Evolutionary conservation across 1,140 invertebrate genomes (phyloP).

Genomic region (Geopemphigus sp.): DNA sequence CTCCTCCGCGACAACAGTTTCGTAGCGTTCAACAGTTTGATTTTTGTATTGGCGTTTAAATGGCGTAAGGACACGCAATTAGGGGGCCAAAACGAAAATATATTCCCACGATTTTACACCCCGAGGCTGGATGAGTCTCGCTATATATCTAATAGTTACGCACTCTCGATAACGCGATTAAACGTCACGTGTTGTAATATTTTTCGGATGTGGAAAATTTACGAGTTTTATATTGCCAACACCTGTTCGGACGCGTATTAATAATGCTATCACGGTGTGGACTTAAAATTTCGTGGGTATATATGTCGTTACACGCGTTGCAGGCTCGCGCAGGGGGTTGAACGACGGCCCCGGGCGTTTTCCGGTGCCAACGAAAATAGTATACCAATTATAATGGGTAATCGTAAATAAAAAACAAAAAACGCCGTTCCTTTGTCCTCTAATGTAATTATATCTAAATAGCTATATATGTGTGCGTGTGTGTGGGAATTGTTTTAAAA

Average conservation of each 20-base stretch:
- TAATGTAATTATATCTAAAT: neutral
- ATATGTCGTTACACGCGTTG: too few relatives aligned
- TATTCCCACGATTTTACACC: conserved; percentile 7
- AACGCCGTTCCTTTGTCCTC: neutral
- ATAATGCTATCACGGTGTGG: neutral
- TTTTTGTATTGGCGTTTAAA: conserved; percentile 9
- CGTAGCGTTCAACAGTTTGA: conserved; percentile 2
- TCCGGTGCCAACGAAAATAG: neutral
- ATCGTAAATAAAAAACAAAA: conserved; percentile 1
- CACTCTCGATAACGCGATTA: neutral
- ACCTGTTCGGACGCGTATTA: neutral
- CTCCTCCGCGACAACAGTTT: neutral
- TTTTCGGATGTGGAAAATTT: conserved; percentile 7
- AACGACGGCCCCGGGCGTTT: neutral
- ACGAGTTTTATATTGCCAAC: neutral
- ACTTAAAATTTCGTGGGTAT: neutral
- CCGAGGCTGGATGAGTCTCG: neutral
- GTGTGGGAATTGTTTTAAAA: too few relatives aligned
- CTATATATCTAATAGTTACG: too few relatives aligned
- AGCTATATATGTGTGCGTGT: too few relatives aligned
- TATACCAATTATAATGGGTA: neutral
- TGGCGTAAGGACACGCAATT: conserved; percentile 1
- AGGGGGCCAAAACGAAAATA: neutral
- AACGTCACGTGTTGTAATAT: neutral
- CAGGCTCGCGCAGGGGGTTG: neutral